Conservation (phyloP, 2,113 vertebrate genomes). For the Hippocampus guttulatus region DNA sequence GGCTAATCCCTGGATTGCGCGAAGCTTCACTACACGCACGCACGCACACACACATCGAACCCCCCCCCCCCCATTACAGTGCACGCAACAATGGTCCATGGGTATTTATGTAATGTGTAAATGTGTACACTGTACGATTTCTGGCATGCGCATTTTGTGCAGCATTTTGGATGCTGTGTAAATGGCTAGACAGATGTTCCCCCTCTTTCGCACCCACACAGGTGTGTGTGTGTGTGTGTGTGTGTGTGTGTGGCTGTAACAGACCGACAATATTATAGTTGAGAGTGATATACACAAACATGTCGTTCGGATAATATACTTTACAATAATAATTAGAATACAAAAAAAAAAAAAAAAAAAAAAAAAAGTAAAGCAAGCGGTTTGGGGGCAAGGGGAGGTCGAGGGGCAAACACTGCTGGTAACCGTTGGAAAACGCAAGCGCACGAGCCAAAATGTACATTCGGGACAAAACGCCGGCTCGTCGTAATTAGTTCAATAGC, state of each 20-base stretch:
- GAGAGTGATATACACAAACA: conserved; percentile 62
- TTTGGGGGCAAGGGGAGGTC: conserved; percentile 30
- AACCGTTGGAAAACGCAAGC: conserved; percentile 52
- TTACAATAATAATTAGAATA: conserved; percentile 61
- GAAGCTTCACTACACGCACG: conserved; percentile 86
- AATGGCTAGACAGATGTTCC: too few relatives aligned
- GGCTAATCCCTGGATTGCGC: conserved; percentile 80
- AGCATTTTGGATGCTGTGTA: too few relatives aligned
- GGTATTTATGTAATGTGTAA: conserved; percentile 8
- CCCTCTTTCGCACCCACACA: too few relatives aligned
- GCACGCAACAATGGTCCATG: conserved; percentile 65
- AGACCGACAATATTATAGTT: conserved; percentile 62
- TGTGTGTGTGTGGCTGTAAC: conserved; percentile 52
- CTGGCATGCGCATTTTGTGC: not conserved
- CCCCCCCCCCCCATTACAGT: conserved; percentile 45
- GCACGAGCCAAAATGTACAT: conserved; percentile 62
- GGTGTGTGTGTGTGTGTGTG: conserved; percentile 10
- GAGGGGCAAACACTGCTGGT: conserved; percentile 50
- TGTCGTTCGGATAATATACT: conserved; percentile 61
- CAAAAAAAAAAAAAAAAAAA: conserved; percentile 39
- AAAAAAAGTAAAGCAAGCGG: conserved; percentile 68
- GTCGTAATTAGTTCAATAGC: conserved; percentile 69
- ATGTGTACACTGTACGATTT: conserved; percentile 12
- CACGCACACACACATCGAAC: conserved; percentile 21
- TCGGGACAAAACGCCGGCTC: conserved; percentile 40